Conservation (phyloP, 2,888 invertebrate genomes). For the Polietes domitor region DNA sequence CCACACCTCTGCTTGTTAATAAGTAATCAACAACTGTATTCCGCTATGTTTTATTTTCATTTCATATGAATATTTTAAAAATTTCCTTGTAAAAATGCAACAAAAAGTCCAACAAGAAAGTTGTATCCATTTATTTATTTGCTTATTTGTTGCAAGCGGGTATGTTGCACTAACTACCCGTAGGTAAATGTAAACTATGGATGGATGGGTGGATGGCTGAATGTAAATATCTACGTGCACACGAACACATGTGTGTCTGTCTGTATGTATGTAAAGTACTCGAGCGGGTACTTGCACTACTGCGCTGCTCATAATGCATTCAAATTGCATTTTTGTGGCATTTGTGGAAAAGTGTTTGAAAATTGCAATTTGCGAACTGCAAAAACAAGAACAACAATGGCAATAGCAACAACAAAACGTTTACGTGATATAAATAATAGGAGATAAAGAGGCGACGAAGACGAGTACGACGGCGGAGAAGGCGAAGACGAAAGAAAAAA, state of each 20-base stretch:
- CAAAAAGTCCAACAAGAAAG: slow-evolving; percentile 17
- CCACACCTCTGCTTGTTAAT: slow-evolving; percentile 1
- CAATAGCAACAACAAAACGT: slow-evolving; percentile 2
- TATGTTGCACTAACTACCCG: slow-evolving; percentile 1
- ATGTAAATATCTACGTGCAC: too few relatives aligned
- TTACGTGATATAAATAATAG: slow-evolving; percentile 37
- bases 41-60: slow-evolving; percentile 4
- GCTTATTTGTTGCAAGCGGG: background rate
- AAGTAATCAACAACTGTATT: slow-evolving; percentile 2
- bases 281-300: background rate
- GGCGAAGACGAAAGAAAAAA: background rate
- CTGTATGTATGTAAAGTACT: slow-evolving; percentile 23
- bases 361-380: slow-evolving; percentile 4
- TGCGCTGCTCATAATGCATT: slow-evolving; percentile 29
- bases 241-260: too few relatives aligned
- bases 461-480: background rate
- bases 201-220: slow-evolving; percentile 26
- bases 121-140: slow-evolving; percentile 6
- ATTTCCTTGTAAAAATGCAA: slow-evolving; percentile 24
- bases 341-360: slow-evolving; percentile 32
- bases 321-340: slow-evolving; percentile 14
- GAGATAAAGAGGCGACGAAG: slow-evolving; percentile 5
- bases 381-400: slow-evolving; percentile 1
- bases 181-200: slow-evolving; percentile 30
- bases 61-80: slow-evolving; percentile 7